Base-by-base conservation (phyloP, 2,797 vertebrate genomes). In the Ptychadena robeensis region DNA sequence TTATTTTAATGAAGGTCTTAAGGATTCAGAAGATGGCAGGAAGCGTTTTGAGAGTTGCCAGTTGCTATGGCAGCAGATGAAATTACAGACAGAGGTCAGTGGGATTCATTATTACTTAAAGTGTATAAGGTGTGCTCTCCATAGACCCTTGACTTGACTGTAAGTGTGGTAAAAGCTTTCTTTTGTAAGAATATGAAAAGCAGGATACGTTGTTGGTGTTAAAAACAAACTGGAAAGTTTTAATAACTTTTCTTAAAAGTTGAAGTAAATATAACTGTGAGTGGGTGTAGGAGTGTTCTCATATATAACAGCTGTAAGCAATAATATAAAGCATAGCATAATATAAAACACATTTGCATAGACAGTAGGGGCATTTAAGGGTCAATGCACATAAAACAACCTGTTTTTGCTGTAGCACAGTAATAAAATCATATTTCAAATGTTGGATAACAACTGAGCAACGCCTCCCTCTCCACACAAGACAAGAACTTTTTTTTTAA, bases 81-180 rank as follows among this genome's bases (percentile, higher is more conserved):
- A 95, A 90, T 86, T 35, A 0, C 92, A 96, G 89, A 96, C 94
- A 1, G 93, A 98, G 95, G 97, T 99, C 87, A 93, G 88, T 87
- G 68, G 30, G 27, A 68, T 72, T 38, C 15, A 27, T 59, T 78
- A 65, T 38, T n/a, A 25, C 28, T 32, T 70, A 14, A 75, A 22
- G 25, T 34, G n/a, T 61, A 66, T 37, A 61, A 57, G 28, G 34
- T 57, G 28, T 48, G 12, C 53, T 38, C 64, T 69, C 25, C 6
- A 40, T 34, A 59, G 64, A 28, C 6, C 8, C 34, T 70, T 77
- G 57, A n/a, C n/a, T 38, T 9, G 1, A 34, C 3, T 53, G 9
- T 9, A 35, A 61, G 31, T 10, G 35, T 27, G 5, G 12, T 28
- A 28, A n/a, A 25, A 70, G 25, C 35, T 40, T 18, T 37, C 25